phyloP scores from a whole-genome alignment of 2,888 invertebrate species.

The Cryptus armator region DNA sequence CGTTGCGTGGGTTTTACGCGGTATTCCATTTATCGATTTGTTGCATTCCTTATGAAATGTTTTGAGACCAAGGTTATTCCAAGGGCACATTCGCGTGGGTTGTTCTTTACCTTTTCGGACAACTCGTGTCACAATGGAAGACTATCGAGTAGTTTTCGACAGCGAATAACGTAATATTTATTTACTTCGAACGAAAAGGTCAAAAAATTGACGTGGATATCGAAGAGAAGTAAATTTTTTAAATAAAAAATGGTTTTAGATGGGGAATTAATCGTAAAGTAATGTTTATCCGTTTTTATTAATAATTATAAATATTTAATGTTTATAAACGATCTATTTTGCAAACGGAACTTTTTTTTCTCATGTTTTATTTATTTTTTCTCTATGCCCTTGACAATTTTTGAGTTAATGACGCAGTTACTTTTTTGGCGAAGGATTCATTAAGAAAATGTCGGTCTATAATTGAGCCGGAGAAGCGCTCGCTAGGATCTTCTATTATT shows the following conservation, averaged over 20 bases:
- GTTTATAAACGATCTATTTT: background rate
- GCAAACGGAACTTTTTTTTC: background rate
- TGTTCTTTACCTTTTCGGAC: conserved; percentile 70
- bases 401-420: background rate
- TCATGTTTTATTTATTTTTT: background rate
- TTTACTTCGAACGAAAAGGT: background rate
- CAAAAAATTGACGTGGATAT: background rate
- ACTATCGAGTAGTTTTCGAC: conserved; percentile 42
- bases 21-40: conserved; percentile 4
- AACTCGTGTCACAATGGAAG: conserved; percentile 49
- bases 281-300: background rate
- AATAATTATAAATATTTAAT: background rate
- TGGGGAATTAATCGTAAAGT: background rate
- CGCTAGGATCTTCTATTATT: conserved; percentile 58
- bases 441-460: conserved; percentile 1
- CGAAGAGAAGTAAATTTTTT: background rate
- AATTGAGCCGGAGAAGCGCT: background rate
- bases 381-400: background rate
- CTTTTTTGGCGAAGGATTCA: no score
- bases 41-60: conserved; percentile 25
- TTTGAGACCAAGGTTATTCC: conserved; percentile 47
- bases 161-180: background rate
- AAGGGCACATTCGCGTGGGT: conserved; percentile 43
- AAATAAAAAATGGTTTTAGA: background rate
- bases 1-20: conserved; percentile 47